A percentile compares a stretch with the other conserved stretches of the same genome.
These are phyloP conservation scores for Bugulina stolonifera DNA, from an alignment of 2,888 invertebrate species.

Conservation along the genomic window DNA sequence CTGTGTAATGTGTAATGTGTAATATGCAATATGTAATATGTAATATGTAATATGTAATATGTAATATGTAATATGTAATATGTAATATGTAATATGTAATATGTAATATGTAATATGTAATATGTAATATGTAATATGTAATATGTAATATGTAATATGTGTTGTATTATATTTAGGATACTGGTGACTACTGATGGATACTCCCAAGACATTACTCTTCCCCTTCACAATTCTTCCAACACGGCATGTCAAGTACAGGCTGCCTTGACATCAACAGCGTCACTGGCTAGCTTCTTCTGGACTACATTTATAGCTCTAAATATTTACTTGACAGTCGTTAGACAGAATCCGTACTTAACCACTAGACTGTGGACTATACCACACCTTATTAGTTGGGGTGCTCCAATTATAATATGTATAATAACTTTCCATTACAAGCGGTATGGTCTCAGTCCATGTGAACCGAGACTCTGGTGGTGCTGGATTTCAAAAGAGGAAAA, in stretches of 20 bases:
- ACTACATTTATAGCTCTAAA: constrained; percentile 30
- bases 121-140: no score
- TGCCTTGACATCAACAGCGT: not conserved
- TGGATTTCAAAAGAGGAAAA: not conserved
- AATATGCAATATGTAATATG: no score
- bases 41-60: no score
- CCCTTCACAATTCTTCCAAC: no score
- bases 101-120: no score
- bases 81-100: no score
- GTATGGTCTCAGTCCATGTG: constrained; percentile 37
- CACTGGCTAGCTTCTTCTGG: constrained; percentile 33
- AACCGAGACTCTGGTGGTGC: constrained; percentile 34
- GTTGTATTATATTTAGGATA: no score
- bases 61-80: no score
- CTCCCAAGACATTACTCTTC: no score
- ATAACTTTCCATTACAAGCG: constrained; percentile 34
- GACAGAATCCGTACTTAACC: not conserved
- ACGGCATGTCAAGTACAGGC: not conserved
- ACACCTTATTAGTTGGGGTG: constrained; percentile 36
- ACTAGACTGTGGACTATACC: not conserved
- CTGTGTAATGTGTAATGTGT: no score
- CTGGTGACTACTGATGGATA: no score
- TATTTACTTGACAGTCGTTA: constrained; percentile 10
- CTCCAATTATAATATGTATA: constrained; percentile 34
- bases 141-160: no score